These are phyloP conservation scores for Drosophila kohkoa DNA, from an alignment of 1,140 invertebrate species.

Conservation along the genomic window DNA sequence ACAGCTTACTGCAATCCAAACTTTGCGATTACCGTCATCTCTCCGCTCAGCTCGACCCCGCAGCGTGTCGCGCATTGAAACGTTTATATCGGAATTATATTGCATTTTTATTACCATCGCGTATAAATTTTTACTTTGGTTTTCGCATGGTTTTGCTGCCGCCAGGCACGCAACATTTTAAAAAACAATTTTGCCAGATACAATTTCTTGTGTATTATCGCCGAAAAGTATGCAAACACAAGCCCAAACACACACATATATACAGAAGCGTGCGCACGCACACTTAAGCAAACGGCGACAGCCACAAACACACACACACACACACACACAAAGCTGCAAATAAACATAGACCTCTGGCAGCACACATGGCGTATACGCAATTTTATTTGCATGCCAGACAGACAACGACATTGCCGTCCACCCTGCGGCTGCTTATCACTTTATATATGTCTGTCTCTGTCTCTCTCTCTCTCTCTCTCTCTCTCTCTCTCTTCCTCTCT, in stretches of 20 bases:
- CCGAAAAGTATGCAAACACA: conserved; percentile 71
- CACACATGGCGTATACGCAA: conserved; percentile 68
- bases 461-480: neutral
- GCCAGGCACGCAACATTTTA: conserved; percentile 77
- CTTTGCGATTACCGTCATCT: conserved; percentile 47
- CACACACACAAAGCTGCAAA: conserved; percentile 29
- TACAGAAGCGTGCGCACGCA: conserved; percentile 13
- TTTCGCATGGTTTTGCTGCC: conserved; percentile 32
- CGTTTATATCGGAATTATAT: conserved; percentile 75
- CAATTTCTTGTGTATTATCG: conserved; percentile 77
- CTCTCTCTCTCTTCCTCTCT: neutral
- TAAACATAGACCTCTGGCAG: conserved; percentile 4
- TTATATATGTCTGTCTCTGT: conserved; percentile 30
- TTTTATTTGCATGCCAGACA: conserved; percentile 72
- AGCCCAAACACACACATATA: conserved; percentile 9
- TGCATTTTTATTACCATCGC: conserved; percentile 77
- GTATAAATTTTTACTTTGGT: conserved; percentile 39
- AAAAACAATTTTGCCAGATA: conserved; percentile 79
- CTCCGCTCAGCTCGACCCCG: neutral
- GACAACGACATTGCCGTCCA: conserved; percentile 37
- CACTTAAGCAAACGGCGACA: conserved; percentile 20
- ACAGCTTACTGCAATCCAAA: conserved; percentile 59
- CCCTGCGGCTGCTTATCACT: conserved; percentile 76
- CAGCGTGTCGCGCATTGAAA: conserved; percentile 20
- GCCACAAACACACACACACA: conserved; percentile 35